These are phyloP conservation scores for Argyrosomus japonicus DNA, from an alignment of 2,113 vertebrate genomes.

Conservation along the genomic window DNA sequence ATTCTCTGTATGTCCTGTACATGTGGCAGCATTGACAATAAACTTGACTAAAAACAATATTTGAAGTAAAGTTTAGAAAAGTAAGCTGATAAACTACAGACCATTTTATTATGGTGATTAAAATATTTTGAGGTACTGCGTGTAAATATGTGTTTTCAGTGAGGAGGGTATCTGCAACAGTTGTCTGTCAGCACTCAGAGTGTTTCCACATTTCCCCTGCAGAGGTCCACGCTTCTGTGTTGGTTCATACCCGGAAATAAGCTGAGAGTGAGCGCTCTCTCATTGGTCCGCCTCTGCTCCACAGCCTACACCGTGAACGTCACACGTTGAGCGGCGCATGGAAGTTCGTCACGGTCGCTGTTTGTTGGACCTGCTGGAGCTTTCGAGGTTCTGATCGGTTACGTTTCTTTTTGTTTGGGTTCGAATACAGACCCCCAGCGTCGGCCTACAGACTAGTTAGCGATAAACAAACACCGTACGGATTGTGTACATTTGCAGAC, in stretches of 20 bases:
- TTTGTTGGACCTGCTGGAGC: conserved; percentile 78
- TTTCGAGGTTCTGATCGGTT: conserved; percentile 75
- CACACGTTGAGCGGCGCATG: conserved; percentile 73
- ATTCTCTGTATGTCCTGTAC: too few species aligned
- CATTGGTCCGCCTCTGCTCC: background rate
- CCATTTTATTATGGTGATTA: background rate
- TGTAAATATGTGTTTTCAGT: background rate
- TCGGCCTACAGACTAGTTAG: background rate
- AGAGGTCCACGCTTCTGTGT: background rate
- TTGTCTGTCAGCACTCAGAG: background rate
- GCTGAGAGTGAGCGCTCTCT: conserved; percentile 60
- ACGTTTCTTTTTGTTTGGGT: conserved; percentile 67
- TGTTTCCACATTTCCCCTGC: background rate
- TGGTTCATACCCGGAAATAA: conserved; percentile 12
- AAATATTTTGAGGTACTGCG: background rate
- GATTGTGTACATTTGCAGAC: conserved; percentile 21
- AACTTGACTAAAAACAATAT: too few species aligned
- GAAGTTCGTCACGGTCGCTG: conserved; percentile 76
- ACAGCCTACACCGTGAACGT: conserved; percentile 65
- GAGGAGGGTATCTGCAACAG: background rate
- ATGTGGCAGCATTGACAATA: too few species aligned
- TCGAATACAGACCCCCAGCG: conserved; percentile 22
- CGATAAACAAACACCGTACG: background rate
- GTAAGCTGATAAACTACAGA: background rate
- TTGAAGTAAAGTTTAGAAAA: too few species aligned